Percentiles rank a stretch among this genome's conserved stretches.
These are phyloP conservation scores for Vultur gryphus DNA, from an alignment of 2,797 vertebrate genomes.

Conservation along the genomic window DNA sequence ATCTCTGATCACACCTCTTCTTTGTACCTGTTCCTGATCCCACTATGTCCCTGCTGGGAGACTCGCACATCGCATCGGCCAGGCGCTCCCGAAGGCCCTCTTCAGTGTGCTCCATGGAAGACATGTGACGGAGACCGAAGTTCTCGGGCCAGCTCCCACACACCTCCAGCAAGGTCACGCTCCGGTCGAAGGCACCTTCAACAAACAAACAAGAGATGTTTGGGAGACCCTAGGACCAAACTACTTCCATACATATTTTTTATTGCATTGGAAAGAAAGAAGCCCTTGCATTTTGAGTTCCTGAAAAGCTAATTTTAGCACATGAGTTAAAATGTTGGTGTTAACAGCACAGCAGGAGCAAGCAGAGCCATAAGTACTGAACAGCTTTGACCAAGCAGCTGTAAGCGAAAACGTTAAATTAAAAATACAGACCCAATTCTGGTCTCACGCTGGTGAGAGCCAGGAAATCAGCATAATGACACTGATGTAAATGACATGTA, in stretches of 20 bases:
- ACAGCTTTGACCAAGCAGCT: neutral
- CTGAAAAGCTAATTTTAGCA: neutral
- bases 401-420: neutral
- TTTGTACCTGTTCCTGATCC: constrained; percentile 92
- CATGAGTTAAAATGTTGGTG: fast-evolving
- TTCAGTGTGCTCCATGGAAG: constrained; percentile 86
- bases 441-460: neutral
- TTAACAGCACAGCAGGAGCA: neutral
- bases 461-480: neutral
- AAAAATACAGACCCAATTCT: neutral
- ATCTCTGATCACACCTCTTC: constrained; percentile 75
- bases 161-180: constrained; percentile 94
- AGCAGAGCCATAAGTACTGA: neutral
- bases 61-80: constrained; percentile 97
- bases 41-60: constrained; percentile 90
- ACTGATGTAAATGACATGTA: neutral
- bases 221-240: neutral
- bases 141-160: constrained; percentile 98
- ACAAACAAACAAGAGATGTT: neutral
- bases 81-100: constrained; percentile 94
- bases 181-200: constrained; percentile 91
- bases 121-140: constrained; percentile 89
- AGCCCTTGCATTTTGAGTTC: fast-evolving
- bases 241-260: neutral
- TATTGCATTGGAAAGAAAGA: neutral